Evolutionary conservation across 2,797 vertebrate species (phyloP).

Genomic region (Chelmon rostratus): DNA sequence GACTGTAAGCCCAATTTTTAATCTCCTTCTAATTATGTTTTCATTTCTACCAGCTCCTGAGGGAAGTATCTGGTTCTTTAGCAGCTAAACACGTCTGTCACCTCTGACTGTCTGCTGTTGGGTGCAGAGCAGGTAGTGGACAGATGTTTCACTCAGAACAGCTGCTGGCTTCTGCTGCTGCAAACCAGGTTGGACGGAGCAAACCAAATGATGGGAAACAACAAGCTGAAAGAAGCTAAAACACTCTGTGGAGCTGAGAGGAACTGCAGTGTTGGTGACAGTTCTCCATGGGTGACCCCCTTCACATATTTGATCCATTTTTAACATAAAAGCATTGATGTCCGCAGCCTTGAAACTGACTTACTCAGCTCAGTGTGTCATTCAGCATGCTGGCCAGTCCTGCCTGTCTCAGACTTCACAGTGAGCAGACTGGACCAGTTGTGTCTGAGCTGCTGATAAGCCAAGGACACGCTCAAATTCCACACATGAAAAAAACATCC

Average conservation of each 20-base stretch:
- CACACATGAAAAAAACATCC: slow-evolving; percentile 3
- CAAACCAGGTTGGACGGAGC: background rate
- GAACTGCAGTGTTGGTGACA: too few relatives aligned
- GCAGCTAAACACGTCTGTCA: background rate
- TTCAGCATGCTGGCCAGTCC: background rate
- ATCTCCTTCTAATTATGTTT: background rate
- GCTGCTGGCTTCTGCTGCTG: background rate
- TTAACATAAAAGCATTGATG: background rate
- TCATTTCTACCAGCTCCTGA: background rate
- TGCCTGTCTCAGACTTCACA: background rate
- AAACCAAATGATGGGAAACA: background rate
- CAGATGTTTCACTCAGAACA: background rate
- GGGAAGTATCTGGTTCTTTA: background rate
- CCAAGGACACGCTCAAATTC: background rate
- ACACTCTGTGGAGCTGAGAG: background rate
- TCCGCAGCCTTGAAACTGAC: background rate
- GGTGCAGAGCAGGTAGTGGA: background rate
- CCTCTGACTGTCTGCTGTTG: background rate
- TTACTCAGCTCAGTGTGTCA: background rate
- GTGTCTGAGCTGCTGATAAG: slow-evolving; percentile 42
- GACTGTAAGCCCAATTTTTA: too few relatives aligned
- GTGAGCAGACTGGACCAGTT: background rate
- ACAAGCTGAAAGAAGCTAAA: background rate
- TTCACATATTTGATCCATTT: background rate
- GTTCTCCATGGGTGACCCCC: background rate